Conservation (phyloP, 2,888 invertebrate species). For the Meiosimyza decipiens region DNA sequence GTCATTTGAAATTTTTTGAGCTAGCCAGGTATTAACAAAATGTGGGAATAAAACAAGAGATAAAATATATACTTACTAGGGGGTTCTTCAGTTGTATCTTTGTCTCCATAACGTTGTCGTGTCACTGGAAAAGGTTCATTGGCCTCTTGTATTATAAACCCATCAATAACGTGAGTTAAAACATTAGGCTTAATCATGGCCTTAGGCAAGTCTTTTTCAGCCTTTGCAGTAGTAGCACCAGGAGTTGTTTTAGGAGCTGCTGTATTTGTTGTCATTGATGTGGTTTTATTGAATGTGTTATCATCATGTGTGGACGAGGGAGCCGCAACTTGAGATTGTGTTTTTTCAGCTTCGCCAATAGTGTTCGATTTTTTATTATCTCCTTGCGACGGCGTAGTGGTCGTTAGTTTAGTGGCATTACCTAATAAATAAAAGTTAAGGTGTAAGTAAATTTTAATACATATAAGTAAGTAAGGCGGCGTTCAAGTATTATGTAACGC, state of each 20-base stretch:
- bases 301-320: conserved; percentile 27
- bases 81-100: conserved; percentile 77
- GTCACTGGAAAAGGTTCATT: conserved; percentile 90
- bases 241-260: conserved; percentile 56
- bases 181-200: conserved; percentile 96
- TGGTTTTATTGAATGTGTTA: conserved; percentile 38
- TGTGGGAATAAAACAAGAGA: too few relatives aligned
- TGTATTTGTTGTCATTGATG: conserved; percentile 38
- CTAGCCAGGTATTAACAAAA: too few relatives aligned
- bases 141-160: conserved; percentile 96
- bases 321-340: conserved; percentile 11
- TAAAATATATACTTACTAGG: conserved; percentile 72
- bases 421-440: not conserved
- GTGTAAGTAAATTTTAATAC: not conserved
- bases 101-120: conserved; percentile 71
- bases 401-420: conserved; percentile 22
- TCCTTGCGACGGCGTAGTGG: not conserved
- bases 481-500: too few relatives aligned
- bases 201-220: conserved; percentile 74
- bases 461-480: too few relatives aligned
- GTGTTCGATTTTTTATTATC: conserved; percentile 21
- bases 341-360: not conserved
- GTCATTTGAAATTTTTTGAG: too few relatives aligned
- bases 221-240: conserved; percentile 54
- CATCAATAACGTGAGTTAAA: conserved; percentile 95